These are phyloP conservation scores for Hephaestus fuliginosus DNA, from an alignment of 2,797 vertebrate genomes.

Conservation along the genomic window DNA sequence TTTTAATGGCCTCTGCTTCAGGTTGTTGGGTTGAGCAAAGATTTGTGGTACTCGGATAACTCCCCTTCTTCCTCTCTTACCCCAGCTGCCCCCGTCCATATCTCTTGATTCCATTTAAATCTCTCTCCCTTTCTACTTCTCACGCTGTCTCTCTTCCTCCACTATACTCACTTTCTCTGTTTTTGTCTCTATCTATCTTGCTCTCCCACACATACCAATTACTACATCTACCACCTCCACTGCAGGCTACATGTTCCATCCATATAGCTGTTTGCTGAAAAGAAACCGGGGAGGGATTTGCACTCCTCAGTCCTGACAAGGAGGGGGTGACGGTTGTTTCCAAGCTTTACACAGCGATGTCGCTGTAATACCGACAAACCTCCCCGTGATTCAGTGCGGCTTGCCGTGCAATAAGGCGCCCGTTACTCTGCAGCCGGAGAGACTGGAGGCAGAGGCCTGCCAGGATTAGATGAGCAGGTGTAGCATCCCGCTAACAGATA, in stretches of 20 bases:
- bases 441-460: slow-evolving; percentile 82
- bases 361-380: slow-evolving; percentile 82
- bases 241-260: slow-evolving; percentile 62
- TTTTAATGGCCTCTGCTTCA: slow-evolving; percentile 87
- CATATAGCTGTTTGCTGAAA: slow-evolving; percentile 70
- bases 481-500: slow-evolving; percentile 85
- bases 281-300: slow-evolving; percentile 65
- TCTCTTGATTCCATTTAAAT: slow-evolving; percentile 66
- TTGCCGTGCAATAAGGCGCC: slow-evolving; percentile 83
- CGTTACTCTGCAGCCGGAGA: slow-evolving; percentile 80
- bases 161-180: slow-evolving; percentile 29
- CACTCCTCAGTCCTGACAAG: slow-evolving; percentile 57
- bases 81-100: slow-evolving; percentile 46
- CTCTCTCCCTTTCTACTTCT: slow-evolving; percentile 44
- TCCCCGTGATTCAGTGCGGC: slow-evolving; percentile 76
- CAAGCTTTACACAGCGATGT: slow-evolving; percentile 84
- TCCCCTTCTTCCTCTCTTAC: slow-evolving; percentile 50
- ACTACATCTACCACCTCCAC: slow-evolving; percentile 70
- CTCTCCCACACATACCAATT: slow-evolving; percentile 68
- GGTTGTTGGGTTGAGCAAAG: slow-evolving; percentile 85
- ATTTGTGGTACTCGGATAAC: slow-evolving; percentile 80
- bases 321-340: slow-evolving; percentile 71
- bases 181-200: slow-evolving; percentile 50
- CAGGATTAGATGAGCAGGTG: slow-evolving; percentile 86
- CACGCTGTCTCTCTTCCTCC: slow-evolving; percentile 26